These are phyloP conservation scores for Chiloscyllium punctatum DNA, from an alignment of 2,797 vertebrate genomes.

Conservation along the genomic window DNA sequence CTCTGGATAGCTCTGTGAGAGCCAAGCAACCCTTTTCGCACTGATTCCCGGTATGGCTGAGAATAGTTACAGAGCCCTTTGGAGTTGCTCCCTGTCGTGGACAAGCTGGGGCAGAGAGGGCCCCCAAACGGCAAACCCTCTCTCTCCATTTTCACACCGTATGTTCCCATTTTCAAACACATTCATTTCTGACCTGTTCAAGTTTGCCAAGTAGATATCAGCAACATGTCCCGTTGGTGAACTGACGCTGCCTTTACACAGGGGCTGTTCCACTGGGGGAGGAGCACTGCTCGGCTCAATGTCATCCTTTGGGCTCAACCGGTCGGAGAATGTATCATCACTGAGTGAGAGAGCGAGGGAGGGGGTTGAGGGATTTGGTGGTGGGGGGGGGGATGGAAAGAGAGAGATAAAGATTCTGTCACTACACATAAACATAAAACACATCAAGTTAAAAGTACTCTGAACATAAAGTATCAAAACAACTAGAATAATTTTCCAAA, in stretches of 20 bases:
- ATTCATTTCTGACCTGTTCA: conserved; percentile 78
- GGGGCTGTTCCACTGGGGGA: conserved; percentile 78
- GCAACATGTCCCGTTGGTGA: conserved; percentile 92
- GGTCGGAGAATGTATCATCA: conserved; percentile 69
- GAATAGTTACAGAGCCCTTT: not conserved
- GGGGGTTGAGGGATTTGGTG: too few relatives aligned
- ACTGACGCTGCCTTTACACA: conserved; percentile 77
- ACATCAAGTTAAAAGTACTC: not conserved
- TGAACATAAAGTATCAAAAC: not conserved
- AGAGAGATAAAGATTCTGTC: not conserved
- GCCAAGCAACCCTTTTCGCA: not conserved
- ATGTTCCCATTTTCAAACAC: not conserved
- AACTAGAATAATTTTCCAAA: not conserved
- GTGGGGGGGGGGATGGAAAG: not conserved
- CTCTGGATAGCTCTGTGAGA: not conserved
- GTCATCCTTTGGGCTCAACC: conserved; percentile 88
- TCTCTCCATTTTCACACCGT: not conserved
- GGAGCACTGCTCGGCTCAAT: conserved; percentile 65
- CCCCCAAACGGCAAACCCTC: too few relatives aligned
- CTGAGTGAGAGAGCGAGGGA: conserved; percentile 51
- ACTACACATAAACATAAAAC: not conserved
- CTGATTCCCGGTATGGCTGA: not conserved
- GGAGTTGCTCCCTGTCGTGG: not conserved
- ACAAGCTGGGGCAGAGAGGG: too few relatives aligned
- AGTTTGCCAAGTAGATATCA: conserved; percentile 95